A percentile compares a stretch with the other conserved stretches of the same genome.
Conservation (phyloP, 2,888 invertebrate genomes). For the Vandiemenella viatica region DNA sequence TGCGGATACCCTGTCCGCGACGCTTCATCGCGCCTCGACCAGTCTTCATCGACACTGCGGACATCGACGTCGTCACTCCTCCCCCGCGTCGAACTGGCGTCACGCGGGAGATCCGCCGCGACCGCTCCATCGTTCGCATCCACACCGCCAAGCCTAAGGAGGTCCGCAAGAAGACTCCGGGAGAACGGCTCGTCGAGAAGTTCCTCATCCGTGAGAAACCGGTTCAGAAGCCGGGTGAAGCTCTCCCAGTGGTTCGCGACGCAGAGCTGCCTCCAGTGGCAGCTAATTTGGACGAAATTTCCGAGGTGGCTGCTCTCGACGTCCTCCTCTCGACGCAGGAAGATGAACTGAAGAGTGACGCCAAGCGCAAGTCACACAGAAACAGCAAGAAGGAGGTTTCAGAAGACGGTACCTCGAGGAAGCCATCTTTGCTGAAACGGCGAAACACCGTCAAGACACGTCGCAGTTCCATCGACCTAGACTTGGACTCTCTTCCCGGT, state of each 20-base stretch:
- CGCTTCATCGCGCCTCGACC: slow-evolving; percentile 37
- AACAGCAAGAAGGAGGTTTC: not conserved
- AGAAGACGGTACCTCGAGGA: not conserved
- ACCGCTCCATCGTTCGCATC: slow-evolving; percentile 56
- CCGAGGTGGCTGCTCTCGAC: slow-evolving; percentile 25
- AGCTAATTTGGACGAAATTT: not conserved
- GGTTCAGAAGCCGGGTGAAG: slow-evolving; percentile 7
- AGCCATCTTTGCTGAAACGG: slow-evolving; percentile 6
- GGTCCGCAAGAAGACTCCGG: slow-evolving; percentile 38
- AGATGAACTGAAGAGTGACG: slow-evolving; percentile 25
- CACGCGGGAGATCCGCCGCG: slow-evolving; percentile 49
- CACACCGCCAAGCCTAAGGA: slow-evolving; percentile 39
- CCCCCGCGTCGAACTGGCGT: slow-evolving; percentile 21
- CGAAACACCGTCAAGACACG: slow-evolving; percentile 12
- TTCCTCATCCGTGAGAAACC: slow-evolving; percentile 44
- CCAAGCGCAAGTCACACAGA: not conserved
- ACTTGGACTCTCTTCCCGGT: not conserved
- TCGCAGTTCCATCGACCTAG: slow-evolving; percentile 9
- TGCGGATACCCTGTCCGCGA: slow-evolving; percentile 28
- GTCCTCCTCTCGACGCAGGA: slow-evolving; percentile 26
- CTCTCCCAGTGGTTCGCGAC: not conserved
- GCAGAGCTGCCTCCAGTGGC: not conserved
- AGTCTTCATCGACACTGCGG: slow-evolving; percentile 65
- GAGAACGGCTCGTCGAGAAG: slow-evolving; percentile 61
- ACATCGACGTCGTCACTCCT: slow-evolving; percentile 64